Evolutionary conservation across 2,113 vertebrate species (phyloP).

Genomic region (Zosterops pallidus): DNA sequence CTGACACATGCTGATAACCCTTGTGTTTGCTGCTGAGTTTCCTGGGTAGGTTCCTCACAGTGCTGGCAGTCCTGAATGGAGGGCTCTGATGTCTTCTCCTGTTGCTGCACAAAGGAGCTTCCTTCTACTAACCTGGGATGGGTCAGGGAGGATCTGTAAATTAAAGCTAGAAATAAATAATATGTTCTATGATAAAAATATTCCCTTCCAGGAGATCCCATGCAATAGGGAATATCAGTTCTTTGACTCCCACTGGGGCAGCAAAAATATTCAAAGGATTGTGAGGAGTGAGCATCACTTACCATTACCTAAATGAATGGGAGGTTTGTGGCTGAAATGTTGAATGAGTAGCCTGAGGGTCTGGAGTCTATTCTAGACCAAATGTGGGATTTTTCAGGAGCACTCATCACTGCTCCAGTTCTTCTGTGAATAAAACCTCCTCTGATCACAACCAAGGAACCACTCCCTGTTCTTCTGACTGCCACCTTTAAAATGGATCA

Average conservation of each 20-base stretch:
- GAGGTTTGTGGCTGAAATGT: background rate
- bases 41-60: background rate
- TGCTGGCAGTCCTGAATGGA: background rate
- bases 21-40: background rate
- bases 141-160: background rate
- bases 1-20: background rate
- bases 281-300: background rate
- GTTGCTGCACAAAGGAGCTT: background rate
- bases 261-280: background rate
- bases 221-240: background rate
- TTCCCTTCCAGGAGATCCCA: background rate
- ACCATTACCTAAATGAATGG: background rate
- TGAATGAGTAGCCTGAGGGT: background rate
- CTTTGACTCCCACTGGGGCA: background rate
- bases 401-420: background rate
- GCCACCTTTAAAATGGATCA: background rate
- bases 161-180: background rate
- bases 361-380: background rate
- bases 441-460: background rate
- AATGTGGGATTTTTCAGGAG: background rate
- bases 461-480: background rate
- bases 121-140: background rate
- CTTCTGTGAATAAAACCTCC: background rate
- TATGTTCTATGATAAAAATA: background rate
- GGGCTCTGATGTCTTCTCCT: background rate